Evolutionary conservation across 37 sponge, comb jelly and placozoan species (phyloP), one percentile per base, ranked within the genome.

Genomic region (Ianthella basta): DNA sequence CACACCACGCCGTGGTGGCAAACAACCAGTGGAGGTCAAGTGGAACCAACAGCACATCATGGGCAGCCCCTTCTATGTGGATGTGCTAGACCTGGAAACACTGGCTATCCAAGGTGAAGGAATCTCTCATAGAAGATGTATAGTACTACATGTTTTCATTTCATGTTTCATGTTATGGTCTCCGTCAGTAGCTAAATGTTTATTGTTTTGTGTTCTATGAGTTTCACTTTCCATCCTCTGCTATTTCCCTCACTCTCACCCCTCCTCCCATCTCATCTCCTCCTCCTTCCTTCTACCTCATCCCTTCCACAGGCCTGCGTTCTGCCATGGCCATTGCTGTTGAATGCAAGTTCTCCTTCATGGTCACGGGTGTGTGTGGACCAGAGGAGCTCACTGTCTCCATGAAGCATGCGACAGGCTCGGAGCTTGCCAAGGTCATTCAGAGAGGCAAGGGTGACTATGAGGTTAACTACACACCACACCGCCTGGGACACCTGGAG

Each of bases 61-160:
- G 37, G 78, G 78, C 4, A 75, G 78, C 25, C 78, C 78, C n/a
- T 75, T 53, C 78, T 50, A 75, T 41, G 54, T 75, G 16, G 37
- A 75, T 10, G 78, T 75, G 37, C 78, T 75, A 8, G 78, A 75
- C 54, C 37, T 75, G 78, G 78, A 75, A 23, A 75, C 78, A 24
- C 78, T 75, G 25, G 44, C 38, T 1, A n/a, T 75, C 4, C 53
- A 75, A 53, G 78, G 78, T 75, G 78, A 36, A 53, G 23, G 8
- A 44, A 44, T 10, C 8, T 8, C 50, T 10, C 50, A 10, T 44
- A 8, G 50, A 8, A 44, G 8, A 3, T 44, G 50, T 8, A 3
- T 8, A 3, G n/a, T n/a, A n/a, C n/a, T n/a, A n/a, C n/a, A n/a
- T n/a, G n/a, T n/a, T n/a, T n/a, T n/a, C n/a, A n/a, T n/a, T n/a